These are phyloP conservation scores for Chrysopilus asiliformis DNA, from an alignment of 2,888 invertebrate species.

Conservation along the genomic window DNA sequence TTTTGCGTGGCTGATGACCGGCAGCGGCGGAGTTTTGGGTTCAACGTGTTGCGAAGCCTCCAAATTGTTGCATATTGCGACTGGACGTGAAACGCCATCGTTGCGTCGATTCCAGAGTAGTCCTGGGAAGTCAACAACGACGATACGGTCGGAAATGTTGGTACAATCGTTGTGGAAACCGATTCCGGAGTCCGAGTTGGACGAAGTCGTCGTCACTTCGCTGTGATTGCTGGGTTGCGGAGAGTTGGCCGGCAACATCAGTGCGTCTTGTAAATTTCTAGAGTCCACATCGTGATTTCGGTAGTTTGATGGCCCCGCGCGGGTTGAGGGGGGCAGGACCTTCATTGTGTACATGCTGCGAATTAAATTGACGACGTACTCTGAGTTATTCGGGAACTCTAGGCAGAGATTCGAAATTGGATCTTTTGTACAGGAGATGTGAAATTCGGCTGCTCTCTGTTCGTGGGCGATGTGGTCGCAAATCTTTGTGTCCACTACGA, in stretches of 20 bases:
- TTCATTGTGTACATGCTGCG: conserved; percentile 59
- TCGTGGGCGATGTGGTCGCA: conserved; percentile 69
- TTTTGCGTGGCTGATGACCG: conserved; percentile 1
- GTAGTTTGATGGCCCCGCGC: too few relatives aligned
- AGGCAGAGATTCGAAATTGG: conserved; percentile 65
- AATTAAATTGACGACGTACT: conserved; percentile 58
- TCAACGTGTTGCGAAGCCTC: conserved; percentile 13
- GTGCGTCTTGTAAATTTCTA: conserved; percentile 14
- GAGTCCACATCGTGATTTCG: conserved; percentile 17
- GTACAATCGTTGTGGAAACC: conserved; percentile 84
- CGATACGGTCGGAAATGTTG: conserved; percentile 66
- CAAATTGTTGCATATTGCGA: conserved; percentile 27
- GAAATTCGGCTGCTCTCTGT: conserved; percentile 68
- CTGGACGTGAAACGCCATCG: conserved; percentile 19
- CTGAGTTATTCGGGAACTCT: conserved; percentile 81
- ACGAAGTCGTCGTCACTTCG: conserved; percentile 68
- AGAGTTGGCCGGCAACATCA: conserved; percentile 45
- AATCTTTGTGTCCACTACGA: conserved; percentile 80
- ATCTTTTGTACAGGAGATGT: conserved; percentile 70
- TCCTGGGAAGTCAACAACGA: conserved; percentile 60
- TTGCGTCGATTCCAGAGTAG: conserved; percentile 18
- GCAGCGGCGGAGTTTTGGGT: neutral
- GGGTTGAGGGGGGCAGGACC: conserved; percentile 29
- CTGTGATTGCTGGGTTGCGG: conserved; percentile 76
- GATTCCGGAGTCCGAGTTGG: conserved; percentile 91